Evolutionary conservation across 2,888 invertebrate species (phyloP).

Genomic region (Nymphalis polychloros): DNA sequence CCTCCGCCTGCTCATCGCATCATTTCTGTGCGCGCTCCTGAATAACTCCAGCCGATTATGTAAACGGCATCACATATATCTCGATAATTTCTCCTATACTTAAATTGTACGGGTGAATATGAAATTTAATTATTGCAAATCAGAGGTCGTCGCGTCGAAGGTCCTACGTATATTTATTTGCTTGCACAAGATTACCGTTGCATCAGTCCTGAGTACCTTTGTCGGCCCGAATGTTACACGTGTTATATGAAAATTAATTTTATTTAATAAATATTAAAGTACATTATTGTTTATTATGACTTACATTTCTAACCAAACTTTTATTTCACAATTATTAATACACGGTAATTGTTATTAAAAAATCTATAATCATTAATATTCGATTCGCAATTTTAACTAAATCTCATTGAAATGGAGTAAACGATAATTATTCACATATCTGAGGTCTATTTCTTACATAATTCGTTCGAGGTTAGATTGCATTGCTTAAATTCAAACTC

Average conservation of each 20-base stretch:
- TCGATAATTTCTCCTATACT: conserved; percentile 22
- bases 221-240: conserved; percentile 33
- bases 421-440: conserved; percentile 42
- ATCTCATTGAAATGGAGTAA: conserved; percentile 18
- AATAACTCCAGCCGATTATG: conserved; percentile 41
- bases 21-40: conserved; percentile 46
- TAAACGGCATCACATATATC: conserved; percentile 34
- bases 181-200: conserved; percentile 43
- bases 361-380: background rate
- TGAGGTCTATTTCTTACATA: conserved; percentile 67
- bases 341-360: background rate
- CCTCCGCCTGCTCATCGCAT: conserved; percentile 65
- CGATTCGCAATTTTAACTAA: conserved; percentile 9
- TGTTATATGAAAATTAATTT: conserved; percentile 13
- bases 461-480: conserved; percentile 56
- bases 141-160: conserved; percentile 40
- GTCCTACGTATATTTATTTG: conserved; percentile 41
- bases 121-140: conserved; percentile 36
- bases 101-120: conserved; percentile 16
- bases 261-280: background rate
- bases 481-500: conserved; percentile 60
- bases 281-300: background rate
- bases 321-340: background rate
- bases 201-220: conserved; percentile 40
- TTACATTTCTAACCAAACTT: background rate